phyloP scores from a whole-genome alignment of 2,113 vertebrate genomes.

The Agelaius phoeniceus region DNA sequence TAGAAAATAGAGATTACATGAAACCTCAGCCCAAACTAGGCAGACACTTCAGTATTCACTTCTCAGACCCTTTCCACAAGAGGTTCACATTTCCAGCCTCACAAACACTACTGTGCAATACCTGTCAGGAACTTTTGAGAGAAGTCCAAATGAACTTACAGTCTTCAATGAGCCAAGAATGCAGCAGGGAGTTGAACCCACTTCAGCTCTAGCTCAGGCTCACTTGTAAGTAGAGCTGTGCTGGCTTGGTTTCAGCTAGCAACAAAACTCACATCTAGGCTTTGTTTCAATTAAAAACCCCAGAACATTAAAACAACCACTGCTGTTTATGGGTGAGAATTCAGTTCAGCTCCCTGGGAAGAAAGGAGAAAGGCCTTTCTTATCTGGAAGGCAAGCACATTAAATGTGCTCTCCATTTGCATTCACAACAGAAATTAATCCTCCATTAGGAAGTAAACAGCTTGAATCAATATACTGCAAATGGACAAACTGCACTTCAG shows the following conservation, averaged over 20 bases:
- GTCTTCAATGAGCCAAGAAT: not conserved
- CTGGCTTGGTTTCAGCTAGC: not conserved
- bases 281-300: not conserved
- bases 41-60: not conserved
- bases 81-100: not conserved
- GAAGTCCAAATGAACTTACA: not conserved
- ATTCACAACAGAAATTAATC: not conserved
- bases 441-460: conserved; percentile 4
- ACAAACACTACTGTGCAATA: not conserved
- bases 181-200: not conserved
- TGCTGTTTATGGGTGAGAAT: not conserved
- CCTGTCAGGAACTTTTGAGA: not conserved
- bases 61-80: not conserved
- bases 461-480: not conserved
- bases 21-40: not conserved
- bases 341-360: not conserved
- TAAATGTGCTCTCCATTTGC: not conserved
- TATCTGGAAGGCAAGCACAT: not conserved
- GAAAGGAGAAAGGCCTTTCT: not conserved
- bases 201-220: not conserved
- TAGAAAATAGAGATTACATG: not conserved
- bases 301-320: not conserved
- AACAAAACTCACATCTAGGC: not conserved
- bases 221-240: not conserved
- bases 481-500: not conserved